phyloP scores from a whole-genome alignment of 2,113 vertebrate species.

The Anser brachyrhynchus region DNA sequence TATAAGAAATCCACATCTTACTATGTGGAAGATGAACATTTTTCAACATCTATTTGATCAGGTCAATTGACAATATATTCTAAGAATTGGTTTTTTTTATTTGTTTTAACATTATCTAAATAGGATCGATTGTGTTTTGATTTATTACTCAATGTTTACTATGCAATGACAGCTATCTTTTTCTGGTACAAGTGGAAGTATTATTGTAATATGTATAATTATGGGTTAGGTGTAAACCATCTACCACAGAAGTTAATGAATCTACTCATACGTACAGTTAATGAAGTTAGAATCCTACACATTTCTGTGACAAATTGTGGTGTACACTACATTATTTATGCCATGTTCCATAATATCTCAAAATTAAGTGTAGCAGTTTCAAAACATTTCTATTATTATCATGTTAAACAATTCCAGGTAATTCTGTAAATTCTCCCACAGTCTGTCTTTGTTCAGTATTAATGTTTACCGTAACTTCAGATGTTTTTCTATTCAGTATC shows the following conservation, averaged over 20 bases:
- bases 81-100: not conserved
- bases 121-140: not conserved
- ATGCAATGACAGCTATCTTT: not conserved
- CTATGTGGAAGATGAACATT: slow-evolving; percentile 71
- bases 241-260: not conserved
- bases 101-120: not conserved
- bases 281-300: not conserved
- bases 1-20: slow-evolving; percentile 73
- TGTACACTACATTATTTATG: not conserved
- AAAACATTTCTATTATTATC: not conserved
- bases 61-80: slow-evolving; percentile 41
- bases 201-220: not conserved
- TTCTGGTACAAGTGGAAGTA: not conserved
- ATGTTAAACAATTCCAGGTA: not conserved
- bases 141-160: not conserved
- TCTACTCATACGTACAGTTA: not conserved
- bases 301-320: not conserved
- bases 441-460: not conserved
- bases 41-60: slow-evolving; percentile 82
- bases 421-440: not conserved
- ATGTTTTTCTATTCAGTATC: not conserved
- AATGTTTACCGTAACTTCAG: not conserved
- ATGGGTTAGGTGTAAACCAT: not conserved
- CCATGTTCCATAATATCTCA: not conserved
- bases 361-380: not conserved